Evolutionary conservation across 1,140 invertebrate species (phyloP).

Genomic region (Drosophila eugracilis): DNA sequence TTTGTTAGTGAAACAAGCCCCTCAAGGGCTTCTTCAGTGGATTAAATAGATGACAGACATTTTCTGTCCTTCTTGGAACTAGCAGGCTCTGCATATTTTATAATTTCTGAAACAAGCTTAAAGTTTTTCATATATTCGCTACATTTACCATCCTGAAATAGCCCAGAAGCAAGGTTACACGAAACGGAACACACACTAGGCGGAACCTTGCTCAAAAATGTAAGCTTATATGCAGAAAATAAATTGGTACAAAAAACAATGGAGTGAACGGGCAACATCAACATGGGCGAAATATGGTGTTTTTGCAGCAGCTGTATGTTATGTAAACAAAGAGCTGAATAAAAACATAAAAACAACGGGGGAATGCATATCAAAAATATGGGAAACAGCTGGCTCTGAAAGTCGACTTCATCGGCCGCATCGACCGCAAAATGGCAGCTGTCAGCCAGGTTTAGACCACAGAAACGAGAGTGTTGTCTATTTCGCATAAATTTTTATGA

Average conservation of each 20-base stretch:
- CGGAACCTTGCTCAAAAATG: constrained; percentile 12
- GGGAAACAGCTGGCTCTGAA: constrained; percentile 31
- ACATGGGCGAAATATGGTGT: constrained; percentile 8
- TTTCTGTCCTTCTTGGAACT: not conserved
- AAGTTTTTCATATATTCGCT: not conserved
- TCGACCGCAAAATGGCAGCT: constrained; percentile 25
- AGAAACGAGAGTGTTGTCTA: constrained; percentile 56
- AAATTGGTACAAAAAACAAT: constrained; percentile 25
- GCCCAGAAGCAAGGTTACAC: no score
- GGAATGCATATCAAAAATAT: constrained; percentile 27
- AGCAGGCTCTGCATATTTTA: not conserved
- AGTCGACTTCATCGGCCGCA: constrained; percentile 25
- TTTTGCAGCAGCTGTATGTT: constrained; percentile 40
- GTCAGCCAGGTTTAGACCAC: constrained; percentile 35
- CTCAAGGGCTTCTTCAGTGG: not conserved
- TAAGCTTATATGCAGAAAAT: constrained; percentile 12
- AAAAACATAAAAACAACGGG: constrained; percentile 44
- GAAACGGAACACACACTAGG: not conserved
- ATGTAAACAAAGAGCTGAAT: constrained; percentile 12
- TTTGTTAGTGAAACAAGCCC: no score
- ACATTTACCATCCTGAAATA: not conserved
- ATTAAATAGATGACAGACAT: not conserved
- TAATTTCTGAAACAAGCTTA: not conserved
- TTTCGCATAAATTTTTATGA: constrained; percentile 78
- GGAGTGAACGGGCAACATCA: constrained; percentile 9